Evolutionary conservation across 2,888 invertebrate species (phyloP), one percentile per base, ranked within the genome.

Genomic region (Mythimna albipuncta): DNA sequence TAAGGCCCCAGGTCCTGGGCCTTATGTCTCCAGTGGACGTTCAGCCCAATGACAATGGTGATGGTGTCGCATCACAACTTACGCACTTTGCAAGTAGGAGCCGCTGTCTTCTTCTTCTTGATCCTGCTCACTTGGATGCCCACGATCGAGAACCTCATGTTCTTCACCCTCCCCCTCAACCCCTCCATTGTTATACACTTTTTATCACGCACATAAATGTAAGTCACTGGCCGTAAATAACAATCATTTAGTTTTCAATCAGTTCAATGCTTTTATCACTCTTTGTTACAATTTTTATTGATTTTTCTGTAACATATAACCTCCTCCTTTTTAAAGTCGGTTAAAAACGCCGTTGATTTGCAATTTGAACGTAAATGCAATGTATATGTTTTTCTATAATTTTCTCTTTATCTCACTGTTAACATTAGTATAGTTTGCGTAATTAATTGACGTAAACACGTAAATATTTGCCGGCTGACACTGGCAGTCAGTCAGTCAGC

Each of bases 41-140:
- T 38, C 38, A 26, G 35, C 26, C 19, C 21, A 26, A 47, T 47
- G 21, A 9, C 16, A n/a, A 50, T 10, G 10, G 5, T 38, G 13
- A 5, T 11, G n/a, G 13, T 38, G 13, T 35, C 11, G 16, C 19
- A 54, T 10, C 9, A n/a, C 41, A 73, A 78, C 68, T 78, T 58
- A 86, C 83, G 66, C 73, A 93, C 93, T 91, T 92, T 93, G 72
- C 93, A 92, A 55, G 91, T 90, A 6, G 88, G 86, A 1, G 86
- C 81, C 0, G 91, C 88, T 0, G 89, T 81, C 61, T 82, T 87
- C 66, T 81, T 87, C 75, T 84, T 83, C 57, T 88, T 86, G 2
- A 89, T 72, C 58, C 79, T 88, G 67, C 69, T 86, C 52, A 85
- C 88, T 79, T 93, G 93, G 69, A 94, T 92, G 35, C 95, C 94